phyloP scores from a whole-genome alignment of 1,140 invertebrate species.

The Apis dorsata region DNA sequence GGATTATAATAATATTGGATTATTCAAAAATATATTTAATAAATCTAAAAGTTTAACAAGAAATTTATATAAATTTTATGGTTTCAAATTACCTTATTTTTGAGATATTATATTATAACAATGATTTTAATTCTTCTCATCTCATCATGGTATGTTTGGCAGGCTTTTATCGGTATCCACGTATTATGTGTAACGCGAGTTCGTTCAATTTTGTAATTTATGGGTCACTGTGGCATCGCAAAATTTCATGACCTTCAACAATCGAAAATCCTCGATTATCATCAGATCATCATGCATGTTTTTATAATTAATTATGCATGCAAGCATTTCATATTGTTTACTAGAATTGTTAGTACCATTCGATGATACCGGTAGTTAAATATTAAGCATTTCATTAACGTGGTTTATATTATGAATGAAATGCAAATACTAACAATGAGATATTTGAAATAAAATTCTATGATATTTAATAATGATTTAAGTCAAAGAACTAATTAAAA shows the following conservation, averaged over 20 bases:
- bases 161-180: background rate
- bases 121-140: background rate
- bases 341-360: background rate
- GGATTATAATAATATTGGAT: no score
- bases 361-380: slow-evolving; percentile 16
- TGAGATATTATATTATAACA: background rate
- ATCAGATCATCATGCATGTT: background rate
- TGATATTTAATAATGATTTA: background rate
- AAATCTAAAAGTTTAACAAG: background rate
- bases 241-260: background rate
- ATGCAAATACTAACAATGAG: slow-evolving; percentile 5
- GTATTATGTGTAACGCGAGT: slow-evolving; percentile 14
- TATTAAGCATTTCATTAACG: slow-evolving; percentile 32
- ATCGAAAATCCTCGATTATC: slow-evolving; percentile 10
- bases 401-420: background rate
- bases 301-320: slow-evolving; percentile 35
- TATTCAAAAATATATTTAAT: no score
- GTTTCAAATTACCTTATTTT: background rate
- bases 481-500: background rate
- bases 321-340: slow-evolving; percentile 18
- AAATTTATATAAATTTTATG: background rate
- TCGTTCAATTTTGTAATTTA: slow-evolving; percentile 29
- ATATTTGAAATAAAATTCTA: slow-evolving; percentile 5
- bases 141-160: background rate
- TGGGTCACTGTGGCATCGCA: background rate